Conservation (phyloP, 2,888 invertebrate species). For the Drosophila borealis region DNA sequence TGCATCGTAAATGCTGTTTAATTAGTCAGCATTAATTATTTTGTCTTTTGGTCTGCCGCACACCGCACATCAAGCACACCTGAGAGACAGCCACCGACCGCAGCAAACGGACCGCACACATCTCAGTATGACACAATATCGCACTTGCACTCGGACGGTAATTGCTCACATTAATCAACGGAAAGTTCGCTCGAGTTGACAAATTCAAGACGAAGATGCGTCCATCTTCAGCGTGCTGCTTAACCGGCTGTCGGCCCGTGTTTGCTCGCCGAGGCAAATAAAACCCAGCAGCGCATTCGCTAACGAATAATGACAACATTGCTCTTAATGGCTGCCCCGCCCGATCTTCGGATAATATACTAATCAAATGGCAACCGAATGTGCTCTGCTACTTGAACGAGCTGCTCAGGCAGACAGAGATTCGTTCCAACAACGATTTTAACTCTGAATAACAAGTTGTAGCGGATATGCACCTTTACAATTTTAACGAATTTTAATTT, state of each 20-base stretch:
- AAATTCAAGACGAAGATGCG: constrained; percentile 20
- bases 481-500: not conserved
- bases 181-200: constrained; percentile 17
- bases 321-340: constrained; percentile 4
- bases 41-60: constrained; percentile 6
- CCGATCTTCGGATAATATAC: constrained; percentile 2
- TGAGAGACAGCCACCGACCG: no score
- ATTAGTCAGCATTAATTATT: constrained; percentile 65
- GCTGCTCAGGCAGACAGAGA: not conserved
- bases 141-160: constrained; percentile 32
- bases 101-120: constrained; percentile 23
- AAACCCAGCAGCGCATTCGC: constrained; percentile 13
- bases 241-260: constrained; percentile 13
- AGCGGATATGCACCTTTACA: no score
- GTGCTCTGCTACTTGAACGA: not conserved
- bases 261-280: not conserved
- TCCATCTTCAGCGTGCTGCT: not conserved
- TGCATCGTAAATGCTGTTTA: constrained; percentile 24
- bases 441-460: not conserved
- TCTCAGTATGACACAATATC: constrained; percentile 16
- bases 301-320: constrained; percentile 9
- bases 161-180: constrained; percentile 58
- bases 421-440: not conserved
- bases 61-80: constrained; percentile 20
- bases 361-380: constrained; percentile 5